A percentile compares a stretch with the other conserved stretches of the same genome.
These are phyloP conservation scores for Caradrina clavipalpis DNA, from an alignment of 2,888 invertebrate genomes.

Conservation along the genomic window DNA sequence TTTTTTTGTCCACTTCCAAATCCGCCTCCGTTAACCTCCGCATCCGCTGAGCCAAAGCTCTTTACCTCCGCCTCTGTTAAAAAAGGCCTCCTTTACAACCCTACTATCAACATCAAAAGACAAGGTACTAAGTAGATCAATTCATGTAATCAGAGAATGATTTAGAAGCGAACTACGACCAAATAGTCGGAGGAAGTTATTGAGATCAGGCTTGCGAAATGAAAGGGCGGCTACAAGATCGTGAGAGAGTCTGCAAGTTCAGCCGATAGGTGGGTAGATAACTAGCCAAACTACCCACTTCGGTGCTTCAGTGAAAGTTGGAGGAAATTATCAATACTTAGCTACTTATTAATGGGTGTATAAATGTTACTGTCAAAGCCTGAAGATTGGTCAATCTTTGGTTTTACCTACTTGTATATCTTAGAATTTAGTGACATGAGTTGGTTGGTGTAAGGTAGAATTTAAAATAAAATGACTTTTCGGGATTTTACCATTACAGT, in stretches of 20 bases:
- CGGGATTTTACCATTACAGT: no score
- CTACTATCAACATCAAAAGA: constrained; percentile 14
- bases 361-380: no score
- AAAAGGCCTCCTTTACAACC: no score
- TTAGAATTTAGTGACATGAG: no score
- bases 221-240: constrained; percentile 47
- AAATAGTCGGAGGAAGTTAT: constrained; percentile 66
- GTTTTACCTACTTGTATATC: no score
- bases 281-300: constrained; percentile 44
- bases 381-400: no score
- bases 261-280: constrained; percentile 34
- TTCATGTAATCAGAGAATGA: constrained; percentile 31
- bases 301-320: constrained; percentile 24
- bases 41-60: no score
- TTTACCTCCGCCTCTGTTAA: no score
- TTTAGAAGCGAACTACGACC: constrained; percentile 49
- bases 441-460: no score
- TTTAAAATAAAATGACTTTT: no score
- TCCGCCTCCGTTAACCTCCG: no score
- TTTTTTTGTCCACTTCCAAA: no score
- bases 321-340: constrained; percentile 31
- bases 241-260: constrained; percentile 44
- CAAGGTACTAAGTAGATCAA: constrained; percentile 9
- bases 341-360: constrained; percentile 17
- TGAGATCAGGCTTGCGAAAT: constrained; percentile 63